Conservation (phyloP, 1,140 invertebrate species). For the Macrocentrus cingulum region DNA sequence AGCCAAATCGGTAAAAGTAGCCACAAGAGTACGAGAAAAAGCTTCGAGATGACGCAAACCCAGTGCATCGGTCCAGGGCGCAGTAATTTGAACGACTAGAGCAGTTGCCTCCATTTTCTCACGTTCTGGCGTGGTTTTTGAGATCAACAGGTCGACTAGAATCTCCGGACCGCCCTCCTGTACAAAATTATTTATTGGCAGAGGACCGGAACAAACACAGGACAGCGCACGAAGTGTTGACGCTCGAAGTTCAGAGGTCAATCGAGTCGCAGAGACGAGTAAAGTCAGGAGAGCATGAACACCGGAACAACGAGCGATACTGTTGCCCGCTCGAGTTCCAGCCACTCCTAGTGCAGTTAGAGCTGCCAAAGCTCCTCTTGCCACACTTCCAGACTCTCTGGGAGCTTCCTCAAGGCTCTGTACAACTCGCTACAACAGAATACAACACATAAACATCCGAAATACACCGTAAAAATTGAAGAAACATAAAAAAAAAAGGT, state of each 20-base stretch:
- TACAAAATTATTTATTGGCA: conserved; percentile 66
- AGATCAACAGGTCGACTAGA: conserved; percentile 62
- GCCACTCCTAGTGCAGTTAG: conserved; percentile 58
- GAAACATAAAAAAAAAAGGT: not conserved
- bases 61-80: conserved; percentile 65
- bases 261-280: conserved; percentile 36
- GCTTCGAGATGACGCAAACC: conserved; percentile 43
- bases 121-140: conserved; percentile 48
- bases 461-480: not conserved
- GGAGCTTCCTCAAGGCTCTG: conserved; percentile 47
- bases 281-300: conserved; percentile 62
- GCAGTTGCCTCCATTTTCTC: conserved; percentile 69
- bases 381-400: conserved; percentile 38
- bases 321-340: conserved; percentile 63
- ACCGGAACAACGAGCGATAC: conserved; percentile 65
- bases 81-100: conserved; percentile 72
- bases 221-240: conserved; percentile 66
- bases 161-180: conserved; percentile 67
- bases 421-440: conserved; percentile 44
- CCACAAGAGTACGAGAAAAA: conserved; percentile 37
- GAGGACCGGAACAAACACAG: conserved; percentile 66
- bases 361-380: conserved; percentile 52
- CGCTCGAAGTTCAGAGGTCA: conserved; percentile 60
- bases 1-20: conserved; percentile 57
- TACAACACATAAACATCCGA: not conserved